Conservation (phyloP, 2,797 vertebrate species). For the Melanotaenia trifasciata region DNA sequence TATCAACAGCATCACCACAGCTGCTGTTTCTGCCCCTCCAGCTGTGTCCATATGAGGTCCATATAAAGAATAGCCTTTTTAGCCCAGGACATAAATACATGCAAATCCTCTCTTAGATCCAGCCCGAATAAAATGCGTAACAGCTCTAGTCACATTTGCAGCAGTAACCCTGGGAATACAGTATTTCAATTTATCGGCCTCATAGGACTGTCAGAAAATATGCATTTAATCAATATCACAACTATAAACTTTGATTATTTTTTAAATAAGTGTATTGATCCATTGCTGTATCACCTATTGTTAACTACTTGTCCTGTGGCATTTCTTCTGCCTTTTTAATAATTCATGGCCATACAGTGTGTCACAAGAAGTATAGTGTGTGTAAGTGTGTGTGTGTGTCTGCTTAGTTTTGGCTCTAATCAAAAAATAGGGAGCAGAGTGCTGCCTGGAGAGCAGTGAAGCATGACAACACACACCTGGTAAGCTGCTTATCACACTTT, state of each 20-base stretch:
- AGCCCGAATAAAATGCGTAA: constrained; percentile 51
- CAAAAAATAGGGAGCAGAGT: constrained; percentile 71
- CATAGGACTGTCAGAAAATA: constrained; percentile 8
- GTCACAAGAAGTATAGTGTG: constrained; percentile 31
- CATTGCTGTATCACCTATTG: constrained; percentile 51
- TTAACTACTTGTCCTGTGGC: constrained; percentile 54
- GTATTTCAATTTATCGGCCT: constrained; percentile 33
- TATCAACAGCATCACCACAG: constrained; percentile 8
- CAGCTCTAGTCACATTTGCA: constrained; percentile 41
- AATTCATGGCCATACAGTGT: constrained; percentile 62
- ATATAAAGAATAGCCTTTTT: constrained; percentile 36
- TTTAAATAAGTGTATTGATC: constrained; percentile 55
- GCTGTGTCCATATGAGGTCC: constrained; percentile 13
- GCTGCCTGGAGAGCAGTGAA: constrained; percentile 74
- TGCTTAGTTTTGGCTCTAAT: constrained; percentile 59
- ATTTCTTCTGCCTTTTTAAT: constrained; percentile 64
- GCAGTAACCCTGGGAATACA: constrained; percentile 31
- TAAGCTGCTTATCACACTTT: constrained; percentile 85
- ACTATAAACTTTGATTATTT: constrained; percentile 56
- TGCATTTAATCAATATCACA: constrained; percentile 58
- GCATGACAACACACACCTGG: constrained; percentile 81
- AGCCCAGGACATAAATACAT: constrained; percentile 48
- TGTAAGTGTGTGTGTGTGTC: constrained; percentile 6
- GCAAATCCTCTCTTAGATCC: constrained; percentile 29
- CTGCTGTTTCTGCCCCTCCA: constrained; percentile 15